Evolutionary conservation across 2,113 vertebrate genomes (phyloP).

Genomic region (Triplophysa rosa): DNA sequence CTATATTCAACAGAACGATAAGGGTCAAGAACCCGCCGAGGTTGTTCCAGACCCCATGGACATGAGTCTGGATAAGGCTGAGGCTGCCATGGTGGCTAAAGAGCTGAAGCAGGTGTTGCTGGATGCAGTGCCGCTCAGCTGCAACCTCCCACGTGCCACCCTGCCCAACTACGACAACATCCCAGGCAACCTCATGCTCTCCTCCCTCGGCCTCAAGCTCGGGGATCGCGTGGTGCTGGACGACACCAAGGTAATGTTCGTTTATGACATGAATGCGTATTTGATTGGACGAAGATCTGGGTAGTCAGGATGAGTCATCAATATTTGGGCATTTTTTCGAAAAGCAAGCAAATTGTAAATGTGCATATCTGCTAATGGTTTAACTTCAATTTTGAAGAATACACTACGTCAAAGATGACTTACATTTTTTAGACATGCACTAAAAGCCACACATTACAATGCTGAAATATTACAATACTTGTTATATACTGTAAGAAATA

Average conservation of each 20-base stretch:
- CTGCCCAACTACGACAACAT: conserved; percentile 93
- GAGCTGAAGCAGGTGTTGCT: conserved; percentile 85
- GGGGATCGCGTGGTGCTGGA: conserved; percentile 83
- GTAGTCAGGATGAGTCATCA: background rate
- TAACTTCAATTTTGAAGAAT: no score
- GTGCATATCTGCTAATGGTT: no score
- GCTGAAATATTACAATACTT: no score
- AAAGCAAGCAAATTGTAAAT: no score
- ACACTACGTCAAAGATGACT: no score
- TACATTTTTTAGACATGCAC: no score
- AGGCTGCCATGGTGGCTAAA: conserved; percentile 88
- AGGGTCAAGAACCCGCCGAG: conserved; percentile 84
- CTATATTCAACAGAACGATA: conserved; percentile 78
- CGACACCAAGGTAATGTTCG: conserved; percentile 80
- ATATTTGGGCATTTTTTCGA: no score
- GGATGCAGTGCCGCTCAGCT: conserved; percentile 87
- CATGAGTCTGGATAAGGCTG: conserved; percentile 89
- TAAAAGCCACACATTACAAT: no score
- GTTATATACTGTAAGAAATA: background rate
- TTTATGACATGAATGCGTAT: background rate
- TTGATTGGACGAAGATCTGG: no score
- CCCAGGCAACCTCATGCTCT: conserved; percentile 88
- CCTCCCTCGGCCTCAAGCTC: conserved; percentile 83
- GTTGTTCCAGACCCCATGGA: conserved; percentile 93
- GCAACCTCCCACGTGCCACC: conserved; percentile 86